Evolutionary conservation across 2,888 invertebrate genomes (phyloP).

Genomic region (Stramonita haemastoma): DNA sequence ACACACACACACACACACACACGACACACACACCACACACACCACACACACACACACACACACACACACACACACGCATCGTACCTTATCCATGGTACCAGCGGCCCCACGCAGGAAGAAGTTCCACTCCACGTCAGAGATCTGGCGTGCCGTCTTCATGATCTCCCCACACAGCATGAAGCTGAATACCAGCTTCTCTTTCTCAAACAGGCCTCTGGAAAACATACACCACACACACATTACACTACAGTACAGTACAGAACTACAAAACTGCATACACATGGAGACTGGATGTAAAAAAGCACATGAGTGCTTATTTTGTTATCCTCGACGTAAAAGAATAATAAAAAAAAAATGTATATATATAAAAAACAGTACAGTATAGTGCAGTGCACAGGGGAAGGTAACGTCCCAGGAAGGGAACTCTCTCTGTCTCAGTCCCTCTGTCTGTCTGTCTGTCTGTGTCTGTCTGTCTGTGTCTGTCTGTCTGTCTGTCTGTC

Average conservation of each 20-base stretch:
- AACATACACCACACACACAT: background rate
- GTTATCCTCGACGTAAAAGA: too few relatives aligned
- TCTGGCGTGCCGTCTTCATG: conserved; percentile 82
- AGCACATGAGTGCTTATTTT: too few relatives aligned
- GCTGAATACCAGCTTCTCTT: conserved; percentile 78
- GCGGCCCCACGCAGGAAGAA: conserved; percentile 87
- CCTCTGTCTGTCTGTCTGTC: too few relatives aligned
- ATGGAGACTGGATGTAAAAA: too few relatives aligned
- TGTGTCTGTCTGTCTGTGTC: too few relatives aligned
- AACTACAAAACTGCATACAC: too few relatives aligned
- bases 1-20: too few relatives aligned
- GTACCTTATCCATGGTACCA: conserved; percentile 65
- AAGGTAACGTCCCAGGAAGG: too few relatives aligned
- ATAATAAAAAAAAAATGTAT: too few relatives aligned
- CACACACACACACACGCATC: conserved; percentile 1
- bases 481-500: background rate
- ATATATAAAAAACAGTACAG: too few relatives aligned
- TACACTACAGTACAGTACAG: background rate
- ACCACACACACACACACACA: conserved; percentile 13
- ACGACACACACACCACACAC: background rate
- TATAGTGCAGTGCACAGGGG: too few relatives aligned
- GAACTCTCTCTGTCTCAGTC: too few relatives aligned
- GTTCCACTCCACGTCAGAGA: conserved; percentile 85
- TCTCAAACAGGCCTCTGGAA: conserved; percentile 71
- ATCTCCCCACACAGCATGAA: conserved; percentile 88